Conservation (phyloP, 2,113 vertebrate species). For the Struthio camelus region DNA sequence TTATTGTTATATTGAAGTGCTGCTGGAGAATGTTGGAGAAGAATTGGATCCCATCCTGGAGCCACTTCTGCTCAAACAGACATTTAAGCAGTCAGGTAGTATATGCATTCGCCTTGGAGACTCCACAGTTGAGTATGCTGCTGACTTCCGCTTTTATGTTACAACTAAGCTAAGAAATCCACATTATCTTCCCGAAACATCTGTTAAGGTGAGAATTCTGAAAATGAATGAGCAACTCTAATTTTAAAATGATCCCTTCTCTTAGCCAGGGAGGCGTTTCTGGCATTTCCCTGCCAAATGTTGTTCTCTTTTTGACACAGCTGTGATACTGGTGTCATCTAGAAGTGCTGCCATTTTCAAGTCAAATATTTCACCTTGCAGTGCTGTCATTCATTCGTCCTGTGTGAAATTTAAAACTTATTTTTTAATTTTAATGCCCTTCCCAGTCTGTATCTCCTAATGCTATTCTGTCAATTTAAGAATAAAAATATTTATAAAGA, state of each 20-base stretch:
- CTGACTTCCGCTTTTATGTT: constrained; percentile 89
- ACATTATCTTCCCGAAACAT: constrained; percentile 87
- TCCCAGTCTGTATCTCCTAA: not conserved
- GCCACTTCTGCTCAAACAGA: constrained; percentile 87
- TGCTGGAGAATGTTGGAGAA: constrained; percentile 89
- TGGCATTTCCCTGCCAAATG: not conserved
- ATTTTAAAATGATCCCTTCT: not conserved
- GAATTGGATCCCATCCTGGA: constrained; percentile 90
- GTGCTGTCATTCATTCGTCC: not conserved
- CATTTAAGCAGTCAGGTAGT: constrained; percentile 87
- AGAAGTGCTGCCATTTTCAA: not conserved
- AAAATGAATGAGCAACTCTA: not conserved
- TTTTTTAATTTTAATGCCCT: not conserved
- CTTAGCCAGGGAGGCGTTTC: not conserved
- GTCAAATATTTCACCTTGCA: not conserved
- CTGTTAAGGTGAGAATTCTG: constrained; percentile 80
- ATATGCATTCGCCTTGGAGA: constrained; percentile 87
- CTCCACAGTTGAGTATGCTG: constrained; percentile 83
- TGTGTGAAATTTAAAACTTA: not conserved
- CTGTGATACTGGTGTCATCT: not conserved
- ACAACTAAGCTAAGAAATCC: constrained; percentile 91
- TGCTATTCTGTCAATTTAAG: not conserved
- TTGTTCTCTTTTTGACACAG: not conserved
- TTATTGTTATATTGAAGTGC: constrained; percentile 73
- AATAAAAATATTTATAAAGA: not conserved